Evolutionary conservation across 2,797 vertebrate species (phyloP).

Genomic region (Pelochelys cantorii): DNA sequence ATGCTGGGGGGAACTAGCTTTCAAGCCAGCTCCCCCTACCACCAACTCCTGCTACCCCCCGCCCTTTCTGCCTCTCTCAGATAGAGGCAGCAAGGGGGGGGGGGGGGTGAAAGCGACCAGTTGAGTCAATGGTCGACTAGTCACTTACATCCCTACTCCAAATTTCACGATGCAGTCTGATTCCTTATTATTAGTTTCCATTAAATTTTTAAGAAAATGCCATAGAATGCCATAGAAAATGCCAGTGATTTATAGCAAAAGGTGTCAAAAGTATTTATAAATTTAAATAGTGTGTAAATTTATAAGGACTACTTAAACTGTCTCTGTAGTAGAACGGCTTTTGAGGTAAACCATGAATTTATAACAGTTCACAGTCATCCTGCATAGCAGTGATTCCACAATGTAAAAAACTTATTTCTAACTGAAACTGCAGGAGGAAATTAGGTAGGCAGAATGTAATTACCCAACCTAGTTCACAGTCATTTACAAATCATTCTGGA

Average conservation of each 20-base stretch:
- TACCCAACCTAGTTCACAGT: background rate
- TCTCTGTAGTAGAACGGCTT: conserved; percentile 7
- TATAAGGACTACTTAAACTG: background rate
- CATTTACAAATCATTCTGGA: no score
- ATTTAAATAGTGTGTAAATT: background rate
- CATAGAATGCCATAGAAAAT: no score
- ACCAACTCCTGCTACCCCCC: no score
- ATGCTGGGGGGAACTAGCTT: background rate
- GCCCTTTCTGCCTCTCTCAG: no score
- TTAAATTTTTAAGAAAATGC: background rate
- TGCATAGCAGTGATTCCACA: background rate
- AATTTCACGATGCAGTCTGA: background rate
- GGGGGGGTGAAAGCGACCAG: no score
- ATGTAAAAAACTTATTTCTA: background rate
- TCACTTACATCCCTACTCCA: background rate
- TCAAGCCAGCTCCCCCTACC: no score
- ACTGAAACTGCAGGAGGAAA: background rate
- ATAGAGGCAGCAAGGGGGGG: no score
- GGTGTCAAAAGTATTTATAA: background rate
- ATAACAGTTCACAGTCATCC: background rate
- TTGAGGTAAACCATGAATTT: background rate
- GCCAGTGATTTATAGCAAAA: background rate
- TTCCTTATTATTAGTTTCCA: background rate
- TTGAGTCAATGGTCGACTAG: no score
- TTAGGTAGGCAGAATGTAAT: background rate